phyloP scores from a whole-genome alignment of 2,888 invertebrate species.

The Drepanosiphum platanoidis region DNA sequence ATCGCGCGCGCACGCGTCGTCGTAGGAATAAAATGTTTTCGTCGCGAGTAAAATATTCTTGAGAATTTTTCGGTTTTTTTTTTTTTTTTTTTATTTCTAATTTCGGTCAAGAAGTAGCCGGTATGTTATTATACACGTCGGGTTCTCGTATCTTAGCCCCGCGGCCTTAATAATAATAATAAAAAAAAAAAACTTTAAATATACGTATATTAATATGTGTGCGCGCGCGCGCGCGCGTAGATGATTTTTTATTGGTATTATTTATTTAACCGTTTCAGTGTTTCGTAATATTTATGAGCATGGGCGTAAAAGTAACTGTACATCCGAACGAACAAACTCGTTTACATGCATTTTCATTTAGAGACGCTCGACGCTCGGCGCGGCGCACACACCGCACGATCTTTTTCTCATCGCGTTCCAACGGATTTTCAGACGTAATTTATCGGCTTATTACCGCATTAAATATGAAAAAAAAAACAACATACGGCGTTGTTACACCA shows the following conservation, averaged over 20 bases:
- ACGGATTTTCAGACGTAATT: conserved; percentile 21
- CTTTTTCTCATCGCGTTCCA: neutral
- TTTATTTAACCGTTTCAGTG: conserved; percentile 14
- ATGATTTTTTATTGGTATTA: conserved; percentile 8
- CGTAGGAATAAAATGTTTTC: no score
- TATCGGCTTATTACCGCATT: neutral
- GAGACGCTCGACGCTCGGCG: neutral
- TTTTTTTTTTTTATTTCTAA: no score
- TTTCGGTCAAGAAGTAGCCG: no score
- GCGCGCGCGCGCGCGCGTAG: neutral
- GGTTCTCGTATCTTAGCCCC: neutral
- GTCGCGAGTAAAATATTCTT: no score
- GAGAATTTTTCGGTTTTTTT: no score
- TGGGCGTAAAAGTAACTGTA: conserved; percentile 17
- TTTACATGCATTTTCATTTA: neutral
- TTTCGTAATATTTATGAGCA: conserved; percentile 9
- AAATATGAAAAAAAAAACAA: no score
- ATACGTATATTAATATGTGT: neutral
- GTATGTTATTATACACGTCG: neutral
- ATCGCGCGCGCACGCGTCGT: no score
- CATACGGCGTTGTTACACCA: no score
- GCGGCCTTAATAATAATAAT: neutral
- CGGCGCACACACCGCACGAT: neutral
- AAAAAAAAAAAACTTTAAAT: neutral
- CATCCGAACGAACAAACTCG: conserved; percentile 14